Conservation (phyloP, 2,797 vertebrate species). For the Streptopelia turtur region DNA sequence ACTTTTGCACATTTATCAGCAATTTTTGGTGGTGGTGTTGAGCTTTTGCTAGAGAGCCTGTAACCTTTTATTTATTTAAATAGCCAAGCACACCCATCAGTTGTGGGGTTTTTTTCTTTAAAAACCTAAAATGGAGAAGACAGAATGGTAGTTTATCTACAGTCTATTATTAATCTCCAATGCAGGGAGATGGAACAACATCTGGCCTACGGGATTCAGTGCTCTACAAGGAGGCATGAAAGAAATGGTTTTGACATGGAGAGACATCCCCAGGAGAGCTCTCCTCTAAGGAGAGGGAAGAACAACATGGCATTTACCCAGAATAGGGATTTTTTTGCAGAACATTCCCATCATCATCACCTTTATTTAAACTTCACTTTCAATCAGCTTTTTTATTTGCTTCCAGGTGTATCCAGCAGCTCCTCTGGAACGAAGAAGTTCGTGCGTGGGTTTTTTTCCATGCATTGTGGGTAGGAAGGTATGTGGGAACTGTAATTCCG, state of each 20-base stretch:
- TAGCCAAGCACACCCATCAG: neutral
- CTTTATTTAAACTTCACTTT: slow-evolving; percentile 14
- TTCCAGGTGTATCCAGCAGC: slow-evolving; percentile 32
- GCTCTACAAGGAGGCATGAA: neutral
- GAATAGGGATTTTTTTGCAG: neutral
- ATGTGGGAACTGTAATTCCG: slow-evolving; percentile 52
- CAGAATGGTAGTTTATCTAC: neutral
- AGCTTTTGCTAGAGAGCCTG: neutral
- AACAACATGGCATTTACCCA: neutral
- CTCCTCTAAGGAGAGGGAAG: neutral
- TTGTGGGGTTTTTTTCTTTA: neutral
- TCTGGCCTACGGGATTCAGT: neutral
- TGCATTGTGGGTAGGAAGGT: slow-evolving; percentile 1
- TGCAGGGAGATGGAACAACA: neutral
- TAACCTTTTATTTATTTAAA: neutral
- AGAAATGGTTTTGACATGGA: slow-evolving; percentile 34
- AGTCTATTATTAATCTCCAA: neutral
- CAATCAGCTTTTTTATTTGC: slow-evolving; percentile 1
- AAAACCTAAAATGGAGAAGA: neutral
- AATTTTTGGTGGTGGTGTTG: neutral
- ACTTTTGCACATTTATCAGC: neutral
- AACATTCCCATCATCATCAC: neutral
- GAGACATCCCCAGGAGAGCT: neutral
- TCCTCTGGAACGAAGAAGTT: slow-evolving; percentile 13
- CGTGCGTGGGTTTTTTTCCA: neutral